Base-by-base conservation (phyloP, 2,888 invertebrate species). In the Apodemia zela region DNA sequence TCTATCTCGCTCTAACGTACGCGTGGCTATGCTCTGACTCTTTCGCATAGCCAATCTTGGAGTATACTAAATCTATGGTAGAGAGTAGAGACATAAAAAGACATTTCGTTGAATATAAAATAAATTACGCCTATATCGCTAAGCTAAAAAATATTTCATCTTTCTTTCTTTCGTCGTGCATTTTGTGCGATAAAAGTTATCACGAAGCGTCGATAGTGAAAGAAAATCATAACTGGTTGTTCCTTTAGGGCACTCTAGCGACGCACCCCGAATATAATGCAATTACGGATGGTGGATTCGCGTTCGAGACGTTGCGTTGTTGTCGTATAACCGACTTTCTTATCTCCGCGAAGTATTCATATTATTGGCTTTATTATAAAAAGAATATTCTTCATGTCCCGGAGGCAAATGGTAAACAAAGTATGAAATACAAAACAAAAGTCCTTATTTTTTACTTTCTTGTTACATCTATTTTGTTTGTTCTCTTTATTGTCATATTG, bases 181-280 rank as follows among this genome's bases (percentile, higher is more conserved):
- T 54, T 54, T 21, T 15, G 15, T n/a, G 29, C 54, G 25, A 61
- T 61, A 54, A 61, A 61, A 61, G 61, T 61, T 54, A 38, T 54
- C 35, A 61, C 33, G 54, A 47, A 49, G 62, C 57, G 42, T 62
- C 62, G 62, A 58, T 62, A 42, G 62, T 54, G 51, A 62, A 57
- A 45, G 62, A 57, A 57, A 62, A 62, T 62, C 62, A 62, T 62
- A 62, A 58, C 54, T 62, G 57, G 57, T 35, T 25, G 57, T 42
- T 42, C 62, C 57, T 60, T 51, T 18, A 42, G 61, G 62, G 62
- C 62, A 54, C 54, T 54, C 54, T 21, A 8, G 54, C 54, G 54
- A 54, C 54, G 54, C 15, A 54, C 51, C 54, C 54, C 54, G 62
- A 54, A 62, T 62, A 62, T 62, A 62, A 62, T 62, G 62, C 62